Evolutionary conservation across 2,797 vertebrate genomes (phyloP), one percentile per base, ranked within the genome.

Genomic region (Sternarchorhynchus goeldii): DNA sequence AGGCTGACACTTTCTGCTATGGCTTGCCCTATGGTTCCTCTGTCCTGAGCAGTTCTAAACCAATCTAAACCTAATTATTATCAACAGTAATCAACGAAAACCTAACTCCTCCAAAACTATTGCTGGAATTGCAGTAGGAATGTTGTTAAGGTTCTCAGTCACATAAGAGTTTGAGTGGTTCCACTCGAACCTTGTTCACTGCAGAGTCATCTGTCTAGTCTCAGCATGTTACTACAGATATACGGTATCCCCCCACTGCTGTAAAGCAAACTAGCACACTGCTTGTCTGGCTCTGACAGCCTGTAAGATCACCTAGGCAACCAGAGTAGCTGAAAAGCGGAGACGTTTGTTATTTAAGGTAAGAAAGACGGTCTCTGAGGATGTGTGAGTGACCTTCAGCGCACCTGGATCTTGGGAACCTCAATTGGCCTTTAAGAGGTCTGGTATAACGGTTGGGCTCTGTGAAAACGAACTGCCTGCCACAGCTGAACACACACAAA

Each of bases 221-320:
- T 53, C 76, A 75, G 53, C 34, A 32, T 78, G 76, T 65, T 58
- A 55, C 50, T 59, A 72, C 0, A 14, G 73, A 58, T 64, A 78
- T 32, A 78, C 21, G 50, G 12, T 76, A 73, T 78, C 76, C 76
- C 25, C 66, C 34, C 14, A 34, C 65, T 41, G 63, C 79, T 50
- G 31, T 57, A 63, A 75, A 82, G 55, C 29, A 71, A 57, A 10
- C 67, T 16, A 29, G 10, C 31, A n/a, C 32, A 50, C 53, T 12
- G 68, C 29, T 17, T 71, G 67, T 57, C 10, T 5, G 68, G 18
- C 39, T 71, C 50, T 58, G 31, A 41, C 17, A 75, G 77, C 59
- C 73, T 79, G 60, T 34, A 59, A 41, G 25, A 79, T 81, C 36
- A 62, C 77, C 80, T 72, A 77, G 80, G 71, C 75, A 69, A 82